Base-by-base conservation (phyloP, 2,797 vertebrate genomes). In the Sciaenops ocellatus region DNA sequence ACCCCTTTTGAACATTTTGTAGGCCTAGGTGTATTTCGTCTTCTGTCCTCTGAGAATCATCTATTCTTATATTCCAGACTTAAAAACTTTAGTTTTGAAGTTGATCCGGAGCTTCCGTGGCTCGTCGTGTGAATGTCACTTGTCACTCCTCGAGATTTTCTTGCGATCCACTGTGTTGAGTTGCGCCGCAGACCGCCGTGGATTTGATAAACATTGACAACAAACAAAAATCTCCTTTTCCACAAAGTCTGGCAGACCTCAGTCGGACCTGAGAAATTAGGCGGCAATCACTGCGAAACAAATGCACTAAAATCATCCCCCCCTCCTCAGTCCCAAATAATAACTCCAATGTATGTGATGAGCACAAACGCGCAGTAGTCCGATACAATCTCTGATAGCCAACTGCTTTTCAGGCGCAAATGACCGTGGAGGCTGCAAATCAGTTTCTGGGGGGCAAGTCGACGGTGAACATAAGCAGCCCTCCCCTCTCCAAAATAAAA, bases 1-100 rank as follows among this genome's bases (percentile, higher is more conserved):
- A 96, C 95, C 95, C 85, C 93, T 87, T 93, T 91, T 94, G 87
- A 96, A 96, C 95, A 96, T 96, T 70, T 90, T 96, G 95, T 13
- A 87, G 87, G 87, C 78, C 76, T 93, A 94, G 50, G 87, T 92
- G 88, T 91, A 55, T 81, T 69, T 92, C 70, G 81, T 91, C 84
- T 77, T 76, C 82, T 63, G 92, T 90, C 90, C 91, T 91, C 82
- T 75, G 87, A 84, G 90, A 93, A 92, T 92, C 95, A 95, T 96
- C 89, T 89, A 95, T 87, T 93, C 91, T 82, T 92, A 93, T 94
- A 95, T 95, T 96, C 94, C 95, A 94, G 92, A 88, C 85, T 84
- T 83, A 8, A 83, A 90, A 93, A 74, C 81, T 84, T 85, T 65
- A 84, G 82, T 92, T 90, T 75, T 47, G 73, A 89, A 94, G 89